Evolutionary conservation across 2,888 invertebrate species (phyloP), one percentile per base, ranked within the genome.

Genomic region (Clitarchus hookeri): DNA sequence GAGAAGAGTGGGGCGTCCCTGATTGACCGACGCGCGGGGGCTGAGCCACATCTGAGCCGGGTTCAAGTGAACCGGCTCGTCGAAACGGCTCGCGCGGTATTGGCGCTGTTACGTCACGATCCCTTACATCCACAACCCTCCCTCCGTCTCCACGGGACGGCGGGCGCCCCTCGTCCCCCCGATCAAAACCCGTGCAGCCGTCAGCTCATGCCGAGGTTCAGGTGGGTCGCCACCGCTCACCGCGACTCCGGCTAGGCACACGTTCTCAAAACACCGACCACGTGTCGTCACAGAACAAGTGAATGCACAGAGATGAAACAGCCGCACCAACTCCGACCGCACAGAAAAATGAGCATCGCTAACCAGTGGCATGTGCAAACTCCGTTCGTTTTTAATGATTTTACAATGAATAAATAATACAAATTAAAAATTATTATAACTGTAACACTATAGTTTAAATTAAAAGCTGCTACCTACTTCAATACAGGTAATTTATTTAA

Each of bases 91-190:
- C 65, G 65, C 19, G 65, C 23, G 65, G 65, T 65, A n/a, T 65
- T n/a, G 65, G n/a, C 65, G 65, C n/a, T n/a, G 65, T 65, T 65
- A 65, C 65, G 65, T 65, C 65, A 65, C 23, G n/a, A 65, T 65
- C 65, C 65, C 65, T 65, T 65, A 65, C 65, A 65, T 65, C 65
- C 65, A 65, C 65, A 65, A 65, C 65, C 65, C n/a, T 65, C 6
- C 65, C 6, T n/a, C 65, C 8, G 65, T n/a, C 65, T 48, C 65
- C n/a, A n/a, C n/a, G 65, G 8, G 11, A 23, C 8, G n/a, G 19
- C 65, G 0, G 65, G n/a, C 23, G 23, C 16, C n/a, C 65, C 65
- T 65, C n/a, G 16, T 6, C 8, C 16, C 23, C 65, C 65, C 65
- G 36, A 16, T 2, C 23, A 65, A 6, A 16, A 1, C n/a, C 65